Base-by-base conservation (phyloP, 2,797 vertebrate genomes). In the Oophaga sylvatica region DNA sequence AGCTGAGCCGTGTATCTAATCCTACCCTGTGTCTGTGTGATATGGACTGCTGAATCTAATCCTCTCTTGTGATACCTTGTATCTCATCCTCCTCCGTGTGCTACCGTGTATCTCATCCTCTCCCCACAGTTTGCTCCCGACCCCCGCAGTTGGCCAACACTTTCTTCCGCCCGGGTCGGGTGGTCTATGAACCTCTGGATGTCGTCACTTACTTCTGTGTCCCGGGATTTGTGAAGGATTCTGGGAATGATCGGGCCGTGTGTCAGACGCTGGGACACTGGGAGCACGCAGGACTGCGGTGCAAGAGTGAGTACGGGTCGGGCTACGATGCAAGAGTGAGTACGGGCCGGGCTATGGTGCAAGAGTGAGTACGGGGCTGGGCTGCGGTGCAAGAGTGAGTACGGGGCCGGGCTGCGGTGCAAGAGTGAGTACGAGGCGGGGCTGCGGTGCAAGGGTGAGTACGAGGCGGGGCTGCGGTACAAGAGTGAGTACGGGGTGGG, bases 211-310 rank as follows among this genome's bases (percentile, higher is more conserved):
- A 96, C 45, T 63, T 88, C 0, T 98, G 97, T 83, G 92, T 90
- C 31, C 92, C 35, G 0, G 97, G 97, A 0, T 97, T 96, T 62
- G 0, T 81, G 17, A 91, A 94, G 29, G 93, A 92, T 1, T 91
- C 86, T 0, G 86, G 92, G 0, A 90, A 90, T 1, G 92, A 90
- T 31, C 95, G 88, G 45, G 95, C 96, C 3, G 88, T 22, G 17
- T 98, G 97, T 92, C 94, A 91, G 0, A 80, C 81, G 0, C 83
- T 90, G 0, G 97, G 96, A 75, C 90, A 87, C 15, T 98, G 97
- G 97, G 93, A 94, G 0, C 70, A 84, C 17, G 92, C 95, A 0
- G 94, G 93, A 0, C 84, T 98, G 82, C 90, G n/a, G n/a, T n/a
- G n/a, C n/a, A n/a, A n/a, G n/a, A n/a, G n/a, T n/a, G n/a, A n/a